Evolutionary conservation across 1,140 invertebrate species (phyloP).

Genomic region (Aphidius gifuensis): DNA sequence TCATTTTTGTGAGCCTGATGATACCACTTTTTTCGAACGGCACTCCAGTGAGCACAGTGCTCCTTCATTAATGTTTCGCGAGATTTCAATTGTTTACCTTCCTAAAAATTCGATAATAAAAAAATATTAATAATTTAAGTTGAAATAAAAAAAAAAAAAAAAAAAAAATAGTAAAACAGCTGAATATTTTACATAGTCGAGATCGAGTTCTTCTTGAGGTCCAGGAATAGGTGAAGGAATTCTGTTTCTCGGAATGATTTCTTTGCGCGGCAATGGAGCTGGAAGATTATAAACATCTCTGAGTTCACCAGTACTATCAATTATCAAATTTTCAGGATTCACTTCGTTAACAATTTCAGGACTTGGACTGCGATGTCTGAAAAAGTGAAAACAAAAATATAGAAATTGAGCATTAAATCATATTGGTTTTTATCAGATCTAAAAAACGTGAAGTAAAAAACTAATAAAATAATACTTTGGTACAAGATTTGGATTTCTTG

Average conservation of each 20-base stretch:
- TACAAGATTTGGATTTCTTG: constrained; percentile 60
- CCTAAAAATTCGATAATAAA: constrained; percentile 43
- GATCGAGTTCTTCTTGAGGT: too few relatives aligned
- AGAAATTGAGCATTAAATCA: neutral
- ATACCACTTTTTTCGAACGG: constrained; percentile 65
- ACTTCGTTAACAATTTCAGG: constrained; percentile 45
- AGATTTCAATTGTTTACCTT: constrained; percentile 52
- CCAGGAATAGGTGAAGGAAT: too few relatives aligned
- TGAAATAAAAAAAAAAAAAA: constrained; percentile 17
- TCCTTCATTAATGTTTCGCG: constrained; percentile 51
- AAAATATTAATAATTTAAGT: neutral
- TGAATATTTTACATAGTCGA: constrained; percentile 52
- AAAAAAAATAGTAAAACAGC: constrained; percentile 5
- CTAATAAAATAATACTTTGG: constrained; percentile 52
- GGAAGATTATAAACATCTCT: constrained; percentile 43
- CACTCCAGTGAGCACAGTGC: constrained; percentile 62
- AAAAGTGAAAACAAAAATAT: constrained; percentile 25
- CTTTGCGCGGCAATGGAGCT: too few relatives aligned
- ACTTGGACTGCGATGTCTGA: constrained; percentile 47
- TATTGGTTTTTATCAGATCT: too few relatives aligned
- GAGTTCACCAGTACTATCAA: constrained; percentile 45
- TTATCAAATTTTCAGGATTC: constrained; percentile 30
- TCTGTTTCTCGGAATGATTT: too few relatives aligned
- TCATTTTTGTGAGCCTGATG: constrained; percentile 63
- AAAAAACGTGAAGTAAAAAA: constrained; percentile 12